Evolutionary conservation across 2,888 invertebrate genomes (phyloP).

Genomic region (Idaea aversata): DNA sequence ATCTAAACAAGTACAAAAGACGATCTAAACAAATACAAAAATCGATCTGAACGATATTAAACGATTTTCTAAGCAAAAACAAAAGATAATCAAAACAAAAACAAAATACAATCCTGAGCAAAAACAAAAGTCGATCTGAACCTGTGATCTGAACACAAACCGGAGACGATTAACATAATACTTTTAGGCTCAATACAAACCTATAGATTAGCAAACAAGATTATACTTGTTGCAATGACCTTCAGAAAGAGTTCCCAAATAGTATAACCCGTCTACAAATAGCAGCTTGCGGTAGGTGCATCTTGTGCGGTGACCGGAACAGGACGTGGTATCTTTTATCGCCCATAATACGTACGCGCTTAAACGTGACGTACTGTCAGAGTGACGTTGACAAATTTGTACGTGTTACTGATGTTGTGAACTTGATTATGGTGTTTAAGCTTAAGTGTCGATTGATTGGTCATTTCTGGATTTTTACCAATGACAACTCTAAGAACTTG

Average conservation of each 20-base stretch:
- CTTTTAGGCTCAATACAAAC: too few species aligned
- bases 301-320: constrained; percentile 64
- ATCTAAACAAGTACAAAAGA: too few species aligned
- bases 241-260: neutral
- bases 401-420: constrained; percentile 12
- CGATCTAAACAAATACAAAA: too few species aligned
- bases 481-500: too few species aligned
- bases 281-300: constrained; percentile 38
- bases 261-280: constrained; percentile 17
- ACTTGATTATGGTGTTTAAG: constrained; percentile 11
- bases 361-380: constrained; percentile 32
- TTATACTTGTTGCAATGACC: neutral
- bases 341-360: constrained; percentile 47
- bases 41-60: too few species aligned
- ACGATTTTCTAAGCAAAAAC: too few species aligned
- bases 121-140: too few species aligned
- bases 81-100: too few species aligned
- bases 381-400: constrained; percentile 46
- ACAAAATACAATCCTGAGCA: too few species aligned
- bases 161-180: too few species aligned
- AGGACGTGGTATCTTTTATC: constrained; percentile 67
- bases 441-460: neutral
- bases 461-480: too few species aligned
- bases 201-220: neutral
- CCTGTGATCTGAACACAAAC: too few species aligned